A percentile compares a stretch with the other conserved stretches of the same genome.
phyloP scores from a whole-genome alignment of 2,797 vertebrate genomes.

The Anisognathus igniventris region DNA sequence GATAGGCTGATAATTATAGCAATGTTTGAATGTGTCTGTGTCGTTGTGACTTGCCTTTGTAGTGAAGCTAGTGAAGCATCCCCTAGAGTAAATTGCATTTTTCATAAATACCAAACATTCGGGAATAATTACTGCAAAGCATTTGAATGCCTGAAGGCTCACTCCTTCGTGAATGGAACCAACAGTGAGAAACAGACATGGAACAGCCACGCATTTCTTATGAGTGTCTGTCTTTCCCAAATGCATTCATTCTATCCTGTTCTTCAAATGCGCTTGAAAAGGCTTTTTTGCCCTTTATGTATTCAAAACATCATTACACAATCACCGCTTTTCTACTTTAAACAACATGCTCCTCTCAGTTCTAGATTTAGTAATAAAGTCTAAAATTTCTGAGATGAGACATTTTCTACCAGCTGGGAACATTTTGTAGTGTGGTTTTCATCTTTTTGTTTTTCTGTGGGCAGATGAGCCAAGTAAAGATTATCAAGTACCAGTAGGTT shows the following conservation, averaged over 20 bases:
- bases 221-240: background rate
- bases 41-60: conserved; percentile 17
- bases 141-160: conserved; percentile 18
- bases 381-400: background rate
- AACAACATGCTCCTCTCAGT: background rate
- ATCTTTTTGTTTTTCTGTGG: background rate
- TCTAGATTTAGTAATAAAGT: background rate
- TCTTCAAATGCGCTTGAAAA: conserved; percentile 1
- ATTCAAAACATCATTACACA: conserved; percentile 1
- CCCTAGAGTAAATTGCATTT: conserved; percentile 43
- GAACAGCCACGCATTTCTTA: background rate
- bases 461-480: background rate
- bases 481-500: background rate
- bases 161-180: conserved; percentile 14
- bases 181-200: background rate
- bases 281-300: background rate
- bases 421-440: background rate
- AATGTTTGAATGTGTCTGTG: conserved; percentile 1
- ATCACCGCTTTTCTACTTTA: background rate
- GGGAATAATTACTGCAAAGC: conserved; percentile 33
- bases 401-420: background rate
- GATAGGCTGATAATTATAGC: conserved; percentile 35
- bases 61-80: conserved; percentile 11
- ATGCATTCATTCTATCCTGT: background rate
- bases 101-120: conserved; percentile 39